Base-by-base conservation (phyloP, 2,797 vertebrate species). In the Halcyon smyrnensis region DNA sequence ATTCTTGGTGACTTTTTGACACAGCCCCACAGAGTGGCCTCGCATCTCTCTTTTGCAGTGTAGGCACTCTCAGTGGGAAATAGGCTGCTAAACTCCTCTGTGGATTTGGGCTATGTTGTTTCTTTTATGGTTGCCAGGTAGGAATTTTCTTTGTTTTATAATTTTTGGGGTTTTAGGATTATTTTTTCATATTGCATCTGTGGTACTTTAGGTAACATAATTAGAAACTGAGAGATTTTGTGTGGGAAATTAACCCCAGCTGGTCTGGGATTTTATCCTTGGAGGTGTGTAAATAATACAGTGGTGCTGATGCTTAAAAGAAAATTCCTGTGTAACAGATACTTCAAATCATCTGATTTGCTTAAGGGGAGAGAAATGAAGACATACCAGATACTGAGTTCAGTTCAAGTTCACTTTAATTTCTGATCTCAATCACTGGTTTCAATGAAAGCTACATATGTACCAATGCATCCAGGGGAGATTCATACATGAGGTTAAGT, bases 341-440 rank as follows among this genome's bases (percentile, higher is more conserved):
- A 93, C 91, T 96, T 96, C 89, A 95, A 83, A 96, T 98, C 88
- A 88, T 97, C 93, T 97, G 95, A 95, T 93, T 98, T 94, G 97
- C 97, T 97, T 95, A 96, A 97, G 96, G 97, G 97, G 70, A 97
- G 79, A 98, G 87, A 97, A 98, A 97, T 91, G 70, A 97, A 97
- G 97, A 97, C 87, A 93, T 96, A 96, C 79, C 95, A 96, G 92
- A 95, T 78, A 71, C 37, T 0, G 60, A 96, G 98, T 98, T 98
- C 97, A 98, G 74, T 95, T 97, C 73, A 91, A 98, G 97, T 98
- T 98, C 98, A 98, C 94, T 97, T 95, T 95, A 95, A 91, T 95
- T 97, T 94, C 95, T 96, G 92, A 97, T 98, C 97, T 96, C 80
- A 74, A 19, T 82, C 81, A 60, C 68, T 94, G 96, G 92, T 96